Evolutionary conservation across 2,113 vertebrate species (phyloP).

Genomic region (Halcyon malimbica): DNA sequence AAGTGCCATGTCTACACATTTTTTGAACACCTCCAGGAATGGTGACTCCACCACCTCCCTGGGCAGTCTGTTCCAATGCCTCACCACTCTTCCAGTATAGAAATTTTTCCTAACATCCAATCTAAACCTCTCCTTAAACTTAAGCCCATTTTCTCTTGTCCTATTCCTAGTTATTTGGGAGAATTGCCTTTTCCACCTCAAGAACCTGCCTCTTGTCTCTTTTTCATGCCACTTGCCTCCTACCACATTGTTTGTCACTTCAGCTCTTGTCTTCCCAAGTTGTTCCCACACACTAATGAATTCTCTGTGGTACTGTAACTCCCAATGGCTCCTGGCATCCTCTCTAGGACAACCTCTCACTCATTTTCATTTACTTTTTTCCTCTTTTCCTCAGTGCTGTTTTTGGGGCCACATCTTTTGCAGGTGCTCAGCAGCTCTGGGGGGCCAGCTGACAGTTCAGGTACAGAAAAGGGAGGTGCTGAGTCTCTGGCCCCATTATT

Average conservation of each 20-base stretch:
- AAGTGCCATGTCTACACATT: too few relatives aligned
- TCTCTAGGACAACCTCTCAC: not conserved
- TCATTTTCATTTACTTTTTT: not conserved
- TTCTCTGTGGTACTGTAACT: not conserved
- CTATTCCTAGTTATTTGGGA: too few relatives aligned
- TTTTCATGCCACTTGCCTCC: not conserved
- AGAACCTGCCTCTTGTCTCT: not conserved
- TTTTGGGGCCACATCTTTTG: not conserved
- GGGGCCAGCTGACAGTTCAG: not conserved
- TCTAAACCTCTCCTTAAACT: too few relatives aligned
- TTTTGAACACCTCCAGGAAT: too few relatives aligned
- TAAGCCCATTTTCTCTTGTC: too few relatives aligned
- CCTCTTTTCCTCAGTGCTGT: not conserved
- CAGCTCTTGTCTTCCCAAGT: not conserved
- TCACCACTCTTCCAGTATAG: too few relatives aligned
- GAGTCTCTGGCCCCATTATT: not conserved
- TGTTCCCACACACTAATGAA: not conserved
- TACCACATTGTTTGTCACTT: not conserved
- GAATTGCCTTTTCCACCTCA: not conserved
- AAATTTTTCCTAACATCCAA: too few relatives aligned
- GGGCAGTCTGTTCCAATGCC: too few relatives aligned
- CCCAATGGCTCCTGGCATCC: not conserved
- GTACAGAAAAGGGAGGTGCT: not conserved
- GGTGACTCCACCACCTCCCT: too few relatives aligned
- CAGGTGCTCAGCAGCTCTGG: not conserved